Evolutionary conservation across 2,113 vertebrate genomes (phyloP), one percentile per base, ranked within the genome.

Genomic region (Gnathonemus longibarbis): DNA sequence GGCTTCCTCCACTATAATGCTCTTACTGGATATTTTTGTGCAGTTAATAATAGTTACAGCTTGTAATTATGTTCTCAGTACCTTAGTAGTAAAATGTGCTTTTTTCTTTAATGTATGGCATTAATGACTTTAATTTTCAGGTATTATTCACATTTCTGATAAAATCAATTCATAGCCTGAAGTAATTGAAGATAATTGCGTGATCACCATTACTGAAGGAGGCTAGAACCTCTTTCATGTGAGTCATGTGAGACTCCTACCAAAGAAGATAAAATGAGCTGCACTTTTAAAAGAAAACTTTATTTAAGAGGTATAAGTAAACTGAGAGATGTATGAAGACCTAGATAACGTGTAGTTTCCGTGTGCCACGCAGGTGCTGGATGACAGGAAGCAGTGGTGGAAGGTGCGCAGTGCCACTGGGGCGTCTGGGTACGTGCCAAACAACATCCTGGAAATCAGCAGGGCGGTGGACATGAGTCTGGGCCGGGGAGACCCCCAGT

Each of bases 321-420:
- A 0, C 35, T 39, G 13, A 80, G 74, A 19, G 35, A 77, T 77
- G 35, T 19, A 39, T 19, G 35, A 80, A 42, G 31, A 42, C 5
- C 1, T 21, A 19, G 52, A 66, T 66, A 27, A 15, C n/a, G 11
- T 70, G 27, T 31, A 31, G 35, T 39, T 19, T 80, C 15, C 1
- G 5, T 48, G 45, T 91, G 93, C 91, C 77, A 92, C 91, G 80
- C 96, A 99, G 98, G 97, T 99, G 27, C 94, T 99, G 11, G 98
- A 99, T 7, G 97, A 99, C 92, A 96, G 96, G 92, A 99, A 99
- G 92, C 98, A 99, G 84, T 99, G 98, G 98, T 99, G 98, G 98
- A 99, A 98, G 92, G 98, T 99, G 15, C 96, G 95, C 83, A 99
- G 97, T 77, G 95, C 93, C 39, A 94, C 93, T 3, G 97, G 98